These are phyloP conservation scores for Campylorhamphus procurvoides DNA, from an alignment of 2,113 vertebrate species.

Conservation along the genomic window DNA sequence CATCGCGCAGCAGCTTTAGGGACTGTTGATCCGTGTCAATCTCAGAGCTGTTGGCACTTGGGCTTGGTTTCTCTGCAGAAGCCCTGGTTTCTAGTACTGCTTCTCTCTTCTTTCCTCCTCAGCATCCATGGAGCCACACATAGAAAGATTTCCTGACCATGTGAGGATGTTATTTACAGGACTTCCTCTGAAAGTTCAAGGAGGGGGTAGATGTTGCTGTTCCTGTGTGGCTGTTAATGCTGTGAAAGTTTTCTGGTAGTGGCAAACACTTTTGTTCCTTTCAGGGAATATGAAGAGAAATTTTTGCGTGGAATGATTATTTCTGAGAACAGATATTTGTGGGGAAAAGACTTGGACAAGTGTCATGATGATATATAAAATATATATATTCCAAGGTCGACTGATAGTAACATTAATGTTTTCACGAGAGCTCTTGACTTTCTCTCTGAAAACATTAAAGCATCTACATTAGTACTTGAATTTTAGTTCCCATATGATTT, in stretches of 20 bases:
- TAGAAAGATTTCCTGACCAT: background rate
- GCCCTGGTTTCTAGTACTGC: background rate
- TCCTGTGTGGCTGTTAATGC: background rate
- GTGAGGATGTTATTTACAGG: background rate
- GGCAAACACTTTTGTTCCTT: background rate
- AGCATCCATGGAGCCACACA: background rate
- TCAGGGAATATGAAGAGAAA: background rate
- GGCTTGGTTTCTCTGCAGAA: background rate
- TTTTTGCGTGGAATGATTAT: background rate
- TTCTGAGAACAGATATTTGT: background rate
- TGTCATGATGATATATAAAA: background rate
- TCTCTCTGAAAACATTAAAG: background rate
- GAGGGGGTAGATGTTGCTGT: background rate
- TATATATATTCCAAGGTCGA: background rate
- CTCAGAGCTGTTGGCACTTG: background rate
- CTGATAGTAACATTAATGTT: background rate
- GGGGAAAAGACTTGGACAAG: background rate
- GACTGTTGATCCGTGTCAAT: background rate
- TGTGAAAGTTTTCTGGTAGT: background rate
- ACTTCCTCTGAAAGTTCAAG: background rate
- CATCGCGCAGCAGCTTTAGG: background rate
- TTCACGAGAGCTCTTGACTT: background rate
- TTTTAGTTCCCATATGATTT: background rate
- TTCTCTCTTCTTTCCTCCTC: background rate
- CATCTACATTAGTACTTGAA: background rate